Base-by-base conservation (phyloP, 2,113 vertebrate genomes). In the Thomomys bottae region DNA sequence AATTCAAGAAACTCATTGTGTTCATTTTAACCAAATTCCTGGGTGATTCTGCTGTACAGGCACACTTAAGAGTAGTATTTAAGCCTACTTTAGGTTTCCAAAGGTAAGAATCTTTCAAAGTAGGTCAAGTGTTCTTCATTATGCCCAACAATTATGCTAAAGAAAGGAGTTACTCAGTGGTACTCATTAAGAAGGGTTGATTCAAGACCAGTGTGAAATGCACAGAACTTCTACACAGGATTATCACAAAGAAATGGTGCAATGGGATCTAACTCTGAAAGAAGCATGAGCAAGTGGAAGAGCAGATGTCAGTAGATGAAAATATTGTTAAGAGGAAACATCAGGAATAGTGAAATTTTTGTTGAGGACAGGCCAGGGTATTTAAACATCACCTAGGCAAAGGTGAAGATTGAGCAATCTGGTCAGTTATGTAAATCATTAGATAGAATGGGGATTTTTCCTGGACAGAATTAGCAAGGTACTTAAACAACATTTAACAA, bases 11-110 rank as follows among this genome's bases (percentile, higher is more conserved):
- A 32, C n/a, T 36, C 8, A 15, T 9, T 11, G 45, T 68, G 38
- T 67, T 83, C 59, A 84, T 87, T 79, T 84, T n/a, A 83, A 82
- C 70, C 30, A n/a, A 80, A 91, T 77, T 76, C 61, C 38, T 24
- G 57, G 36, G 10, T 42, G 77, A 32, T 9, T 36, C 61, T 42
- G 8, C 42, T 18, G 28, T 30, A 42, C 17, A 59, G 11, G 21
- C 6, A 72, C 5, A 54, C 32, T 30, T 82, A 34, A 15, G 6
- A 59, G 34, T 67, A 30, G 70, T 24, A 78, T 10, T 54, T 36
- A 84, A 49, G 36, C 23, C 38, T 72, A 77, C 3, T 40, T 82
- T 26, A 32, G 32, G 0, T 54, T 79, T 21, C 26, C 30, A 32
- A 45, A 67, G 26, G 7, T 67, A 1, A 63, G 40, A 83, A 28